These are phyloP conservation scores for Paradoxurus hermaphroditus DNA, from an alignment of 2,113 vertebrate species.

Conservation along the genomic window DNA sequence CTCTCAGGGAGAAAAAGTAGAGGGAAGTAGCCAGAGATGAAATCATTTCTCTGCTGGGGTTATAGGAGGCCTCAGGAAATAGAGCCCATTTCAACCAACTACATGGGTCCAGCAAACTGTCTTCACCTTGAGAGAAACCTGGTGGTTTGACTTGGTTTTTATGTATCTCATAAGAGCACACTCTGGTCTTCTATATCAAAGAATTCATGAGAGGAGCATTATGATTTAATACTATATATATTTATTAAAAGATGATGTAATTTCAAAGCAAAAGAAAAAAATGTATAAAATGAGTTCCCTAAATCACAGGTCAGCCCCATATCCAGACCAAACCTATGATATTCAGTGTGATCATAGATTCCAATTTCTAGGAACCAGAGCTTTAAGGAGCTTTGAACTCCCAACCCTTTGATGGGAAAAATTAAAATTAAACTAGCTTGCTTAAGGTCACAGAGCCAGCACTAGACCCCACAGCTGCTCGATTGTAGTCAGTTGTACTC, in stretches of 20 bases:
- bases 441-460: background rate
- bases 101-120: background rate
- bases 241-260: background rate
- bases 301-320: background rate
- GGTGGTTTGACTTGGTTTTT: background rate
- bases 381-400: background rate
- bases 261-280: background rate
- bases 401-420: background rate
- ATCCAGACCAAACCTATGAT: background rate
- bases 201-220: background rate
- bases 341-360: background rate
- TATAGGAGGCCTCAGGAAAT: background rate
- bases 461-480: background rate
- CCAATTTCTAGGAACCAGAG: background rate
- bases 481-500: background rate
- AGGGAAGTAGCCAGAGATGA: background rate
- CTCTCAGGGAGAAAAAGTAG: background rate
- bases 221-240: background rate
- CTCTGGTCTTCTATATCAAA: background rate
- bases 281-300: background rate
- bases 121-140: background rate
- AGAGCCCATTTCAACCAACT: background rate
- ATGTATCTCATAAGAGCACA: background rate
- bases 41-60: background rate
- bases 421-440: background rate